Base-by-base conservation (phyloP, 2,113 vertebrate species). In the Polyodon spathula region DNA sequence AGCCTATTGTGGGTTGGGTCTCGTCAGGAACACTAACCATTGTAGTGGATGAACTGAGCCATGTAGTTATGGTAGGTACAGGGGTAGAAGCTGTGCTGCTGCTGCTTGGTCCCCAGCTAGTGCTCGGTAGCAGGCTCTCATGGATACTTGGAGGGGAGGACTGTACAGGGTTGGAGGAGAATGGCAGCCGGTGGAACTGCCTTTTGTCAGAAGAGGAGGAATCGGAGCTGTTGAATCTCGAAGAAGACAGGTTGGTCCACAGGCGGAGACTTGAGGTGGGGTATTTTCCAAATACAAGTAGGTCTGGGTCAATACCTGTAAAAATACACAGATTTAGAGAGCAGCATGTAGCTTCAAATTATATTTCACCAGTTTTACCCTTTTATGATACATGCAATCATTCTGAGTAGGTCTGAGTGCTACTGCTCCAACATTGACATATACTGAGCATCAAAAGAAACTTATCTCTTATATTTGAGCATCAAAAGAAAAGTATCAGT, bases 291-390 rank as follows among this genome's bases (percentile, higher is more conserved):
- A 97, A 98, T 75, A 97, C 78, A 64, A 98, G 79, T 73, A 97
- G 80, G 69, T 98, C 96, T 16, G 96, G 93, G 81, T 97, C 94
- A 62, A 83, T 74, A 55, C 95, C 95, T 97, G 61, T 57, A 72
- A 77, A 59, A 60, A 11, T 63, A 5, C 57, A 9, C 8, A 52
- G 46, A 27, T 59, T 1, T 37, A 62, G 16, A 39, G n/a, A 14
- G 15, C n/a, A 62, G 7, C n/a, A n/a, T n/a, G n/a, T n/a, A n/a
- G n/a, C n/a, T n/a, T n/a, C n/a, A n/a, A n/a, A n/a, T n/a, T n/a
- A n/a, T n/a, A n/a, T n/a, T n/a, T n/a, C n/a, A n/a, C n/a, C n/a
- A n/a, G n/a, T n/a, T n/a, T n/a, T n/a, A n/a, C n/a, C n/a, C n/a
- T n/a, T n/a, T n/a, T n/a, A n/a, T n/a, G n/a, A n/a, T n/a, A n/a